Evolutionary conservation across 2,888 invertebrate species (phyloP).

Genomic region (Physocephala rufipes): DNA sequence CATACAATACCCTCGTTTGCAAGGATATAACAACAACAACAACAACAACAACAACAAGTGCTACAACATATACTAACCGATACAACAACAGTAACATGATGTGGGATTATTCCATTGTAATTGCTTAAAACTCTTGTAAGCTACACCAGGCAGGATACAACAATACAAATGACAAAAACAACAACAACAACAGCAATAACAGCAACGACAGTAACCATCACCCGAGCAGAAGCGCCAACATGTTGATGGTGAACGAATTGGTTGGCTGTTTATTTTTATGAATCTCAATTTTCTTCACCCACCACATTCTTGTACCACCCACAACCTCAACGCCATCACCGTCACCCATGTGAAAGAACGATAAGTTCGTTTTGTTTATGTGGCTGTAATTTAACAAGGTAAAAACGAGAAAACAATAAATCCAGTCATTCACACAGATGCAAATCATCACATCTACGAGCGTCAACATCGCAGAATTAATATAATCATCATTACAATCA

Average conservation of each 20-base stretch:
- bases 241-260: background rate
- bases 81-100: slow-evolving; percentile 24
- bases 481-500: slow-evolving; percentile 6
- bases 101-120: slow-evolving; percentile 47
- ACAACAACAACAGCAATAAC: background rate
- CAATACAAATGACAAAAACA: background rate
- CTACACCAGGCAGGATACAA: slow-evolving; percentile 37
- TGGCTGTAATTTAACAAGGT: slow-evolving; percentile 64
- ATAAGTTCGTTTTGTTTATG: slow-evolving; percentile 53
- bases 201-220: background rate
- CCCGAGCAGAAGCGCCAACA: slow-evolving; percentile 3
- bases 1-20: slow-evolving; percentile 36
- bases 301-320: background rate
- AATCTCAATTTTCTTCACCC: slow-evolving; percentile 8
- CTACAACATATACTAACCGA: no score
- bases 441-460: background rate
- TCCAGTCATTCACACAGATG: slow-evolving; percentile 26
- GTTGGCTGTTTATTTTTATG: slow-evolving; percentile 5
- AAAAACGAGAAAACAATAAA: slow-evolving; percentile 60
- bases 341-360: slow-evolving; percentile 16
- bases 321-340: slow-evolving; percentile 8
- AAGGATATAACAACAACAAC: slow-evolving; percentile 35
- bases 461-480: background rate
- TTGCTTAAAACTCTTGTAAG: slow-evolving; percentile 45
- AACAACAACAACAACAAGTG: slow-evolving; percentile 34